Conservation (phyloP, 2,113 vertebrate genomes). For the Peromyscus polionotus region DNA sequence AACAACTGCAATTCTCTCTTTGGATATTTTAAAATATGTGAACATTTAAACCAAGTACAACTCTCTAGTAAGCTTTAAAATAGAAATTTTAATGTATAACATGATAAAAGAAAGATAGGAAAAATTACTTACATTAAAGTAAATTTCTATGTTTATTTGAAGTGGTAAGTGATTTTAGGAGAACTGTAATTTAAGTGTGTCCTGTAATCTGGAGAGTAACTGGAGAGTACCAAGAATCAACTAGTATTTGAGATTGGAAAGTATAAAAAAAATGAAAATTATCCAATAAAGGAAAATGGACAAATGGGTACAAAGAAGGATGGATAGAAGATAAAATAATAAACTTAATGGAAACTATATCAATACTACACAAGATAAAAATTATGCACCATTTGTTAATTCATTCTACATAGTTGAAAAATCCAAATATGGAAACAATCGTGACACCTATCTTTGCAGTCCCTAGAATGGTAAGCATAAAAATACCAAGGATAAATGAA, state of each 20-base stretch:
- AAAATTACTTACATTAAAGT: no score
- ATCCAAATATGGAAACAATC: not conserved
- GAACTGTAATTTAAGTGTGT: not conserved
- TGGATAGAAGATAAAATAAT: not conserved
- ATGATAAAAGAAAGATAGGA: not conserved
- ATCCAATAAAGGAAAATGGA: not conserved
- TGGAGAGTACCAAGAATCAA: not conserved
- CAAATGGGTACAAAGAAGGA: not conserved
- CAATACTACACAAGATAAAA: not conserved
- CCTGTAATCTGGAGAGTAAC: not conserved
- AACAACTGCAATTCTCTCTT: not conserved
- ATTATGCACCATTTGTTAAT: not conserved
- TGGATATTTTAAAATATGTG: not conserved
- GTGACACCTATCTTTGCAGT: not conserved
- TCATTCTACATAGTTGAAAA: not conserved
- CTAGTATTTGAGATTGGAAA: not conserved
- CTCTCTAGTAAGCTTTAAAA: not conserved
- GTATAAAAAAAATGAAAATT: not conserved
- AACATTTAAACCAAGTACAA: not conserved
- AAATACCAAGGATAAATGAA: not conserved
- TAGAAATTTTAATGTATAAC: not conserved
- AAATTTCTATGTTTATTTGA: not conserved
- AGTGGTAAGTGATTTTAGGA: not conserved
- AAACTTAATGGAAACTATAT: not conserved
- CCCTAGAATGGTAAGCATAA: not conserved